Evolutionary conservation across 2,888 invertebrate species (phyloP).

Genomic region (Sarcophaga variegata): DNA sequence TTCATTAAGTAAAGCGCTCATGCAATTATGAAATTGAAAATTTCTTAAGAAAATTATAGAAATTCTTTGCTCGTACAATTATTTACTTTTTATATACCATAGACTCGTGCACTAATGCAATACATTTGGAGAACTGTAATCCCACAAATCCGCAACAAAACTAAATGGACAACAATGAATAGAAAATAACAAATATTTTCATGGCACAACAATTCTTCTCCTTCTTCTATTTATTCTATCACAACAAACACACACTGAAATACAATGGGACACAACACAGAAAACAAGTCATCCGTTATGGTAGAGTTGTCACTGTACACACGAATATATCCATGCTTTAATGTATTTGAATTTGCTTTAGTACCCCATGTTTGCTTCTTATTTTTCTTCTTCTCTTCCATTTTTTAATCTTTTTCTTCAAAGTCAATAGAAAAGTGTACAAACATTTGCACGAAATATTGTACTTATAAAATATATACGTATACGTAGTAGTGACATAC

Average conservation of each 20-base stretch:
- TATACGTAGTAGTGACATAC: not conserved
- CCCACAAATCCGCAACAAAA: conserved; percentile 52
- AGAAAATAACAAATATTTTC: conserved; percentile 4
- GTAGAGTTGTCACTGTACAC: conserved; percentile 15
- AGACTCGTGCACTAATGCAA: not conserved
- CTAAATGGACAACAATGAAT: conserved; percentile 47
- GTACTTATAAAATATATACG: conserved; percentile 50
- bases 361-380: too few species aligned
- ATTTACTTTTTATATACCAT: conserved; percentile 14
- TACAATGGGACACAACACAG: not conserved
- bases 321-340: conserved; percentile 10
- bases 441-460: conserved; percentile 64
- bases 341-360: too few species aligned
- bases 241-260: not conserved
- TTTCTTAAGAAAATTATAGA: conserved; percentile 23
- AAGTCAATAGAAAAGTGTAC: conserved; percentile 59
- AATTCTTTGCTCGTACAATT: conserved; percentile 4
- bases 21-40: conserved; percentile 42
- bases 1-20: not conserved
- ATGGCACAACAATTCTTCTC: not conserved
- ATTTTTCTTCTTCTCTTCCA: not conserved
- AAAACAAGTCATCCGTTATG: not conserved
- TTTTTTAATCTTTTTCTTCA: conserved; percentile 18
- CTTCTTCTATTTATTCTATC: not conserved
- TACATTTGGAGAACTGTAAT: conserved; percentile 22